Conservation (phyloP, 2,888 invertebrate species). For the Trichopria drosophilae region DNA sequence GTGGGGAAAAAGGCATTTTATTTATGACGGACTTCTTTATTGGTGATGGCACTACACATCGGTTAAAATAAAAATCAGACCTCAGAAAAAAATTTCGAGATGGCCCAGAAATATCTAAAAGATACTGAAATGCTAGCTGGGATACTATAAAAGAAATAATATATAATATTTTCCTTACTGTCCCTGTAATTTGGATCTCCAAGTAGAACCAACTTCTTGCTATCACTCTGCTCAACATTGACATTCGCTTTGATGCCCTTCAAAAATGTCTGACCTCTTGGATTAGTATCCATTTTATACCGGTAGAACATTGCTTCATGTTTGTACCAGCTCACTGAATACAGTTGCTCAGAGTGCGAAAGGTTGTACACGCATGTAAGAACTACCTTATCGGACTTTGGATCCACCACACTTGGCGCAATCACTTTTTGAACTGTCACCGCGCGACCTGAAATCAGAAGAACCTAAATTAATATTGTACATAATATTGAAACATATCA, state of each 20-base stretch:
- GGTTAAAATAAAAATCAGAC: no score
- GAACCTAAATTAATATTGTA: no score
- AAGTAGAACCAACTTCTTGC: conserved; percentile 44
- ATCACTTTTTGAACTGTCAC: conserved; percentile 36
- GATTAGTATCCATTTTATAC: no score
- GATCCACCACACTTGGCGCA: conserved; percentile 52
- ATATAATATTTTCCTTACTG: no score
- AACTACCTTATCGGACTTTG: conserved; percentile 45
- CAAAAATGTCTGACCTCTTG: conserved; percentile 29
- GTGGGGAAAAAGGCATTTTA: no score
- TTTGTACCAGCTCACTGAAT: conserved; percentile 55
- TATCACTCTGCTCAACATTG: conserved; percentile 47
- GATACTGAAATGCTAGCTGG: no score
- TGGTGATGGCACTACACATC: no score
- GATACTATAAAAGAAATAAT: no score
- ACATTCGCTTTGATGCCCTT: conserved; percentile 45
- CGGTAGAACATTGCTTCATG: conserved; percentile 50
- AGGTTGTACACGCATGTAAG: conserved; percentile 52
- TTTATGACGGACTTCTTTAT: no score
- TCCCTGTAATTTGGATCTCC: conserved; percentile 44
- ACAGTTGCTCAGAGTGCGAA: conserved; percentile 45
- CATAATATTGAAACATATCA: no score
- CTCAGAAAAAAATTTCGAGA: no score
- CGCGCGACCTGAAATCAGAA: conserved; percentile 6
- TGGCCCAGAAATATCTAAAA: no score